phyloP scores from a whole-genome alignment of 1,140 invertebrate genomes.

The Anastrepha obliqua region DNA sequence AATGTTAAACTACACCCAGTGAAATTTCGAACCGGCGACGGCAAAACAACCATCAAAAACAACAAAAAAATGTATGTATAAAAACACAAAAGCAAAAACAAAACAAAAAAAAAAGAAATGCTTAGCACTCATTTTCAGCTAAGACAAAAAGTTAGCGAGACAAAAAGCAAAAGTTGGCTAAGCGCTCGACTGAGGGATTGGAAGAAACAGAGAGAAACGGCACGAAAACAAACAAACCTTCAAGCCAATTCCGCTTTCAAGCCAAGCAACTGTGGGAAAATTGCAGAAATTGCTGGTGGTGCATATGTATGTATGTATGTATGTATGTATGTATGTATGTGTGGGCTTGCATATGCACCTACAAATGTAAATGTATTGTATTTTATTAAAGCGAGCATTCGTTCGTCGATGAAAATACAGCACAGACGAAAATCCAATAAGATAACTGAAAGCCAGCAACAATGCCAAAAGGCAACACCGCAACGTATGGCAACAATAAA shows the following conservation, averaged over 20 bases:
- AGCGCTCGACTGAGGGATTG: neutral
- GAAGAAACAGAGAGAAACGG: neutral
- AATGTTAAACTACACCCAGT: neutral
- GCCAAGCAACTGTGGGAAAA: conserved; percentile 35
- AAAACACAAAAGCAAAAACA: neutral
- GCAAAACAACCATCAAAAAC: neutral
- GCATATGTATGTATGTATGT: neutral
- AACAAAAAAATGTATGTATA: no score
- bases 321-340: neutral
- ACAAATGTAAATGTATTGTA: neutral
- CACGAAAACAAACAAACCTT: neutral
- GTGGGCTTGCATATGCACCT: neutral
- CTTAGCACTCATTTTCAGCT: neutral
- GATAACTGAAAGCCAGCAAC: neutral
- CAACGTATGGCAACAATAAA: neutral
- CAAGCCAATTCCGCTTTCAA: conserved; percentile 2
- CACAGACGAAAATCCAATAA: no score
- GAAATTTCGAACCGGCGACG: neutral
- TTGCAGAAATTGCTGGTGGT: neutral
- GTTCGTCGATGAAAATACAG: no score
- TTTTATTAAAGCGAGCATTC: neutral
- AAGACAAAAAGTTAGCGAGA: neutral
- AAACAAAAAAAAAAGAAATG: neutral
- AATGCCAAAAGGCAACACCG: neutral
- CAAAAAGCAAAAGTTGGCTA: neutral